A percentile compares a stretch with the other conserved stretches of the same genome.
These are phyloP conservation scores for Aphis gossypii DNA, from an alignment of 1,140 invertebrate species.

Conservation along the genomic window DNA sequence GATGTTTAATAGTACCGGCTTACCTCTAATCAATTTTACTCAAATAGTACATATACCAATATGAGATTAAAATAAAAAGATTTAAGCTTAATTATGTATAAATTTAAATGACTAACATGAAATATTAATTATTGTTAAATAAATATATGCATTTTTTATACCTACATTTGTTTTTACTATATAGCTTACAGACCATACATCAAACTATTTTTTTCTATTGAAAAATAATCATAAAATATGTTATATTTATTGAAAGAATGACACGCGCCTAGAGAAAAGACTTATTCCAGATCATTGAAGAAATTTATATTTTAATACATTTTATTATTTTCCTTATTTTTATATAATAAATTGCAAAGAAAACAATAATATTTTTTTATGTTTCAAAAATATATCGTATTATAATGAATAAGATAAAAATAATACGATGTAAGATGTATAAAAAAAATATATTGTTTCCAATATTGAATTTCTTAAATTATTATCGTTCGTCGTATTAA, in stretches of 20 bases:
- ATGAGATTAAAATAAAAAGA: background rate
- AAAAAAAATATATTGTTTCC: background rate
- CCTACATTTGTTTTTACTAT: background rate
- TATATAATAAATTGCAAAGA: background rate
- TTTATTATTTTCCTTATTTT: background rate
- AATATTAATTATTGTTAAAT: background rate
- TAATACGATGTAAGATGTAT: background rate
- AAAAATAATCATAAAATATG: background rate
- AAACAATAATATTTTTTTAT: background rate
- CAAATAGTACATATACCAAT: background rate
- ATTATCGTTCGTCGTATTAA: background rate
- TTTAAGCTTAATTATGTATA: background rate
- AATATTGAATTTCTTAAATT: background rate
- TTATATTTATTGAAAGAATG: background rate
- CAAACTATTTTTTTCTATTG: background rate
- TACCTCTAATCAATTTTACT: too few relatives aligned
- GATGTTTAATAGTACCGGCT: background rate
- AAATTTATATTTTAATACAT: background rate
- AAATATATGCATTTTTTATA: background rate
- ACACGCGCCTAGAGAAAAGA: background rate
- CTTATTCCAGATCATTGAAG: background rate
- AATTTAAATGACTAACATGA: too few relatives aligned
- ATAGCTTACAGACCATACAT: background rate
- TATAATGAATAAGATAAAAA: background rate
- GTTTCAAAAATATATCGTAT: background rate